Evolutionary conservation across 2,113 vertebrate species (phyloP).

Genomic region (Noturus placidus): DNA sequence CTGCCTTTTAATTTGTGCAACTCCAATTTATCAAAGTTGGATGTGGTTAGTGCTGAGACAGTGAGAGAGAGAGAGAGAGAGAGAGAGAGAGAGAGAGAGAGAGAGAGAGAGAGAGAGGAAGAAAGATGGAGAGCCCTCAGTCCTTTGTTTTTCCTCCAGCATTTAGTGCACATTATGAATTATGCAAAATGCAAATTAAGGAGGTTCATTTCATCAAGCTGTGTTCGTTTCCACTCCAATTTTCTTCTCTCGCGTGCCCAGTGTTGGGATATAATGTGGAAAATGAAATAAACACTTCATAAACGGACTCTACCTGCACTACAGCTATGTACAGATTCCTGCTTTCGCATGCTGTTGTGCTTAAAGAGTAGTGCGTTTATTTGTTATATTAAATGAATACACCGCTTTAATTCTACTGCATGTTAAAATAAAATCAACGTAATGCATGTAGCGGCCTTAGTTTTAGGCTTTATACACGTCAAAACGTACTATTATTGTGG

Average conservation of each 20-base stretch:
- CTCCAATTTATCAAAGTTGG: constrained; percentile 54
- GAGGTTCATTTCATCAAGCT: constrained; percentile 64
- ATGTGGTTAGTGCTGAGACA: constrained; percentile 10
- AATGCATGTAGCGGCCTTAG: background rate
- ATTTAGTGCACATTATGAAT: constrained; percentile 62
- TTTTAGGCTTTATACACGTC: background rate
- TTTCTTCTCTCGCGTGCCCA: constrained; percentile 40
- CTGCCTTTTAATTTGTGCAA: constrained; percentile 46
- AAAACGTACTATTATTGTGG: background rate
- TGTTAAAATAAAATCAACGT: background rate
- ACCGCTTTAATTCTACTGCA: background rate
- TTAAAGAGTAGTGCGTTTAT: background rate
- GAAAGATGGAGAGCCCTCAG: constrained; percentile 43
- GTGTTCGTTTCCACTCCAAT: constrained; percentile 44
- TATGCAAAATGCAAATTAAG: constrained; percentile 67
- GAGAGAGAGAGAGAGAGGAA: constrained; percentile 34
- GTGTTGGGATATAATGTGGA: constrained; percentile 53
- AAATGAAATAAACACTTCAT: constrained; percentile 51
- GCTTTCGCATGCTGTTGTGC: background rate
- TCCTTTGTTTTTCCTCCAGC: constrained; percentile 57
- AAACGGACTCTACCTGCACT: constrained; percentile 2
- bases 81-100: background rate
- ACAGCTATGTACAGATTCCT: background rate
- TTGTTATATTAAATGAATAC: background rate
- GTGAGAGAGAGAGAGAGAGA: background rate